These are phyloP conservation scores for Oeneis ivallda DNA, from an alignment of 2,888 invertebrate genomes.

Conservation along the genomic window DNA sequence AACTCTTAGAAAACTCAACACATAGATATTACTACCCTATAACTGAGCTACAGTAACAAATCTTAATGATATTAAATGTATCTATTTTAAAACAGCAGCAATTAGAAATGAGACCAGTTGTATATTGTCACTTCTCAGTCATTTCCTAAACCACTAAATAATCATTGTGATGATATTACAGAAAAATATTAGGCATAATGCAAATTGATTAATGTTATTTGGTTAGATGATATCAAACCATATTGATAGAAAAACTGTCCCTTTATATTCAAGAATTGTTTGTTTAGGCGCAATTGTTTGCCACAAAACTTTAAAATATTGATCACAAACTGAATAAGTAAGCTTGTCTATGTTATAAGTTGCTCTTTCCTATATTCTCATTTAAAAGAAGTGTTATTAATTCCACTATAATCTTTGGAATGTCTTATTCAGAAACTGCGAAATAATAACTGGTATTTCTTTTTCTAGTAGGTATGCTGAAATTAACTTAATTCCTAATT, in stretches of 20 bases:
- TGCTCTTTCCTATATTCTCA: neutral
- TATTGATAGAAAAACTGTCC: neutral
- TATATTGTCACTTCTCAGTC: slow-evolving; percentile 78
- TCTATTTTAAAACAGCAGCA: slow-evolving; percentile 50
- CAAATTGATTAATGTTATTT: neutral
- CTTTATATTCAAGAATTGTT: neutral
- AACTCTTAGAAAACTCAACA: slow-evolving; percentile 54
- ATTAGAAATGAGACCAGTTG: slow-evolving; percentile 67
- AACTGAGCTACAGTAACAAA: slow-evolving; percentile 43
- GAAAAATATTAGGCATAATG: neutral
- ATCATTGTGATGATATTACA: slow-evolving; percentile 14
- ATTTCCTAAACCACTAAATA: slow-evolving; percentile 50
- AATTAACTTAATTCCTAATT: slow-evolving; percentile 4
- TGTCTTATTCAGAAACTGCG: slow-evolving; percentile 7
- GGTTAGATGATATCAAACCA: neutral
- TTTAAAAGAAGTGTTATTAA: neutral
- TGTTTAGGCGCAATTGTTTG: neutral
- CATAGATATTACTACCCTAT: slow-evolving; percentile 34
- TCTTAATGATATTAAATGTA: slow-evolving; percentile 48
- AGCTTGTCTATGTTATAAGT: too few species aligned
- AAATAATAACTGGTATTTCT: slow-evolving; percentile 13
- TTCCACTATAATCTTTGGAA: slow-evolving; percentile 11
- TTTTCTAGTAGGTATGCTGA: neutral
- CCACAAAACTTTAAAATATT: neutral
- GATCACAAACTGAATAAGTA: neutral